phyloP scores from a whole-genome alignment of 35 echinoderm and acorn worm genomes.

The Lytechinus pictus region DNA sequence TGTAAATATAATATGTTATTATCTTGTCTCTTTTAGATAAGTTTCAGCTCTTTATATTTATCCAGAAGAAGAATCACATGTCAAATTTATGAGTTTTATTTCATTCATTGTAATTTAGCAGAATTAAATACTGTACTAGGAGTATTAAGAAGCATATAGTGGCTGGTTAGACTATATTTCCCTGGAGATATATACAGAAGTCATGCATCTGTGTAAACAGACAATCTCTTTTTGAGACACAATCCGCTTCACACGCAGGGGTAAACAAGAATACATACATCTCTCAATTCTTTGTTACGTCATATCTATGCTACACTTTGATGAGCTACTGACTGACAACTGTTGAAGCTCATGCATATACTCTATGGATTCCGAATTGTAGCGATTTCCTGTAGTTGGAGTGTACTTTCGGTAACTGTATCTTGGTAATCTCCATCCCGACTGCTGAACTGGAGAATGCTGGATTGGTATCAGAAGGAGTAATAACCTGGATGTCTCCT shows the following conservation, averaged over 20 bases:
- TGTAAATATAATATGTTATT: no score
- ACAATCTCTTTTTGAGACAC: not conserved
- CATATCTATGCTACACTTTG: not conserved
- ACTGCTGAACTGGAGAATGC: not conserved
- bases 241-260: not conserved
- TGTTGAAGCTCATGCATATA: not conserved
- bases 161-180: not conserved
- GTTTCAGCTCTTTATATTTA: no score
- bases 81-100: no score
- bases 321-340: not conserved
- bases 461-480: not conserved
- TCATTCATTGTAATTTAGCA: no score
- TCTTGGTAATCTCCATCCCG: not conserved
- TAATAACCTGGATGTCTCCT: not conserved
- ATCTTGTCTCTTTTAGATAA: no score
- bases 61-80: no score
- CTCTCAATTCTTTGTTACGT: not conserved
- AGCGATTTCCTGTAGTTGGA: not conserved
- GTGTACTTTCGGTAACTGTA: not conserved
- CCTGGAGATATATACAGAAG: not conserved
- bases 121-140: no score
- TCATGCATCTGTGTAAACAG: slow-evolving; percentile 18
- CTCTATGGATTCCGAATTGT: not conserved
- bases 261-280: not conserved
- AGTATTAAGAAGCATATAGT: not conserved